Conservation (phyloP, 2,888 invertebrate species). For the Neoascia interrupta region DNA sequence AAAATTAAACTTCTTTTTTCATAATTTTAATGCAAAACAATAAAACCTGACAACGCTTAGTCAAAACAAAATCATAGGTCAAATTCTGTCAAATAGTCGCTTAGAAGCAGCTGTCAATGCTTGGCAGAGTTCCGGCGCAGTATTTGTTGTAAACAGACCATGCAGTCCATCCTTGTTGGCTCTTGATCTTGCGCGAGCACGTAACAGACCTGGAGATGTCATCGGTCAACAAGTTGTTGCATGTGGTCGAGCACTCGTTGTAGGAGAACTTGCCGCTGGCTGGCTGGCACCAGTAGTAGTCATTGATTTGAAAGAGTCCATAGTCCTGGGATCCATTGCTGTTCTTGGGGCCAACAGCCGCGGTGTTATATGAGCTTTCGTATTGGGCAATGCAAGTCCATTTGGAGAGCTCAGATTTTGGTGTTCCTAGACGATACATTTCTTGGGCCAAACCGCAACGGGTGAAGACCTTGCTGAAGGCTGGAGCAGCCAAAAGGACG, state of each 20-base stretch:
- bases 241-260: slow-evolving; percentile 77
- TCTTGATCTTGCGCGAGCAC: slow-evolving; percentile 75
- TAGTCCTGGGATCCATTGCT: slow-evolving; percentile 80
- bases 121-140: slow-evolving; percentile 73
- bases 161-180: slow-evolving; percentile 77
- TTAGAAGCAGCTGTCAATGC: slow-evolving; percentile 74
- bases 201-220: slow-evolving; percentile 75
- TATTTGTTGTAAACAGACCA: slow-evolving; percentile 76
- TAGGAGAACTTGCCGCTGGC: slow-evolving; percentile 72
- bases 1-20: too few species aligned
- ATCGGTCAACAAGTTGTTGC: slow-evolving; percentile 75
- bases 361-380: slow-evolving; percentile 79
- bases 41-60: too few species aligned
- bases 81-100: too few species aligned
- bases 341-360: slow-evolving; percentile 80
- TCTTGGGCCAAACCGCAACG: slow-evolving; percentile 76
- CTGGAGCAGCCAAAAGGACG: slow-evolving; percentile 70
- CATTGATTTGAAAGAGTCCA: slow-evolving; percentile 79
- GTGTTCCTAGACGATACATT: slow-evolving; percentile 76
- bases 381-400: slow-evolving; percentile 77
- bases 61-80: too few species aligned
- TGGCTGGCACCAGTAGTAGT: slow-evolving; percentile 78
- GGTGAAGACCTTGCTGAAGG: slow-evolving; percentile 71
- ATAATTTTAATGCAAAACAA: too few species aligned
- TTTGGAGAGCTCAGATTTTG: slow-evolving; percentile 74